Evolutionary conservation across 2,113 vertebrate genomes (phyloP), one percentile per base, ranked within the genome.

Genomic region (Sturnira hondurensis): DNA sequence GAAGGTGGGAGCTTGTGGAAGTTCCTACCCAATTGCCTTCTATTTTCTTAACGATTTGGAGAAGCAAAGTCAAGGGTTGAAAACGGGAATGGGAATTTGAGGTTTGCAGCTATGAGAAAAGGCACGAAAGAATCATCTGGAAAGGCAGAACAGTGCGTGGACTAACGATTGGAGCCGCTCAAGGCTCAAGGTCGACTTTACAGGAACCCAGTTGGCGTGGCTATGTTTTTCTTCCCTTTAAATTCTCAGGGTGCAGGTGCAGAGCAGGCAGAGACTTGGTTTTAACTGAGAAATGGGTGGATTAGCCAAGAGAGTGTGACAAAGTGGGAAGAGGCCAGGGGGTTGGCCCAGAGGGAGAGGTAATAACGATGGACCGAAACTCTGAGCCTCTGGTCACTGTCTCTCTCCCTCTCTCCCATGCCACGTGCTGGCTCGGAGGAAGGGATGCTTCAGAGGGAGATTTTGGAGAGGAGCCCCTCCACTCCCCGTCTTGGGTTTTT

Each of bases 31-130:
- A 61, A 87, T 67, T 56, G 74, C 33, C 45, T 90, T 61, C 47
- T 65, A 50, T n/a, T 90, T 67, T 85, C 58, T 86, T 67, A 45
- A 58, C 17, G 56, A 84, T 56, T 74, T 85, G 86, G 41, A 74
- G 88, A 70, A 71, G 65, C 85, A 65, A 38, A 91, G 28, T 71
- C 58, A 78, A 24, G 61, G 14, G 26, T n/a, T 83, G 47, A 80
- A 71, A 52, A 70, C 4, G 33, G 33, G n/a, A 3, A 24, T 4
- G 4, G 43, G 26, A 4, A 10, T 7, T 74, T 20, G 61, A 70
- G 33, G 26, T 52, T 36, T 95, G 33, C 22, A 47, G 67, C 50
- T 28, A 41, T 41, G 67, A 14, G 14, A 67, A 47, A 81, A 70
- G 41, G 47, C 8, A 12, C 9, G 6, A 20, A 26, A 71, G 47